phyloP scores from a whole-genome alignment of 2,797 vertebrate species.

The Galaxias olidus region DNA sequence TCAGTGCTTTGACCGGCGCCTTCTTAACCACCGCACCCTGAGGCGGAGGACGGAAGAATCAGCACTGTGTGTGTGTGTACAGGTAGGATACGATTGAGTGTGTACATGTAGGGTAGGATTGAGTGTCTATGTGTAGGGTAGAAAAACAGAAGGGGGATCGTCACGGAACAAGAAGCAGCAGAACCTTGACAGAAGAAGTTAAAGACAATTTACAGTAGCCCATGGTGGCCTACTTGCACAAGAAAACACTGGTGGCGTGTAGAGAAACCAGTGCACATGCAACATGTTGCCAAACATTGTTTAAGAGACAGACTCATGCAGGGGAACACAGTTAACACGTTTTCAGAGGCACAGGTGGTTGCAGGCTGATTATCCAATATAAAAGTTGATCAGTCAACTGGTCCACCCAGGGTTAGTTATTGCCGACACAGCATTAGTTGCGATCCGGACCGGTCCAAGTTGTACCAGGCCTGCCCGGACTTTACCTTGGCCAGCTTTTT shows the following conservation, averaged over 20 bases:
- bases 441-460: neutral
- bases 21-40: slow-evolving; percentile 88
- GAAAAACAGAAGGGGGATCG: too few species aligned
- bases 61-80: neutral
- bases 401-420: neutral
- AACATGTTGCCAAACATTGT: slow-evolving; percentile 8
- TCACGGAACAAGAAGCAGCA: too few species aligned
- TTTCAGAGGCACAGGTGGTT: too few species aligned
- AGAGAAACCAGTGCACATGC: neutral
- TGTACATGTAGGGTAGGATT: neutral
- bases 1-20: slow-evolving; percentile 80
- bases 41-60: neutral
- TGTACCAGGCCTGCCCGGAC: neutral
- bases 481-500: slow-evolving; percentile 62
- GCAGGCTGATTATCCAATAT: too few species aligned
- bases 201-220: too few species aligned
- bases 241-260: too few species aligned
- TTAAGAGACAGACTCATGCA: slow-evolving; percentile 30
- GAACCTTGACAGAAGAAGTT: too few species aligned
- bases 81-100: neutral
- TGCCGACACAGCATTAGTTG: slow-evolving; percentile 1
- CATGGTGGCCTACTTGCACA: too few species aligned
- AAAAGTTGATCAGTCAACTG: too few species aligned
- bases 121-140: neutral
- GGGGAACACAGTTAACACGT: too few species aligned